These are phyloP conservation scores for Coenonympha glycerion DNA, from an alignment of 2,888 invertebrate species.

Conservation along the genomic window DNA sequence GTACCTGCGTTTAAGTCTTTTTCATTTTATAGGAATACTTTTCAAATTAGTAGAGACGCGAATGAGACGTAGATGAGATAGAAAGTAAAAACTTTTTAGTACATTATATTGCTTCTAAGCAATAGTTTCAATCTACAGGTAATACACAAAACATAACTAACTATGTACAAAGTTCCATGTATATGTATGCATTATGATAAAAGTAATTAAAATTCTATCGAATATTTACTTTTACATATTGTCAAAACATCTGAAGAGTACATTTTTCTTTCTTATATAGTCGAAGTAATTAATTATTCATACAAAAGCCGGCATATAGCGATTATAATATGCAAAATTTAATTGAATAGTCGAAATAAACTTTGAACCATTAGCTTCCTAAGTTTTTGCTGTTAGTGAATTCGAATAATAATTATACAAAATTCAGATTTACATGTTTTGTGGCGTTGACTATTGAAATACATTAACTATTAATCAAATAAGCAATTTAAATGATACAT, in stretches of 20 bases:
- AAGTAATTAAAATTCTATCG: too few relatives aligned
- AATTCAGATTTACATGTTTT: conserved; percentile 13
- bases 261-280: neutral
- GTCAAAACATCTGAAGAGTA: neutral
- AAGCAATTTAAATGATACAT: neutral
- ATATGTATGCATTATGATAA: too few relatives aligned
- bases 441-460: conserved; percentile 7
- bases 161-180: too few relatives aligned
- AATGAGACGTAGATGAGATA: too few relatives aligned
- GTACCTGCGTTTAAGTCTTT: too few relatives aligned
- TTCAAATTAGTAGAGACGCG: too few relatives aligned
- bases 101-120: too few relatives aligned
- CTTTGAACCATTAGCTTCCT: conserved; percentile 24
- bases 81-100: too few relatives aligned
- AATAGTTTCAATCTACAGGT: too few relatives aligned
- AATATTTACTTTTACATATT: too few relatives aligned
- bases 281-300: neutral
- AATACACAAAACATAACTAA: too few relatives aligned
- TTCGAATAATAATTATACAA: conserved; percentile 18
- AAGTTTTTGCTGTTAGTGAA: conserved; percentile 17
- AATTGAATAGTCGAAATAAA: conserved; percentile 12
- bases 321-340: neutral
- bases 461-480: neutral
- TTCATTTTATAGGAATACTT: too few relatives aligned
- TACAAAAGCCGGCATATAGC: neutral